Evolutionary conservation across 2,797 vertebrate species (phyloP).

Genomic region (Enteromius fasciolatus): DNA sequence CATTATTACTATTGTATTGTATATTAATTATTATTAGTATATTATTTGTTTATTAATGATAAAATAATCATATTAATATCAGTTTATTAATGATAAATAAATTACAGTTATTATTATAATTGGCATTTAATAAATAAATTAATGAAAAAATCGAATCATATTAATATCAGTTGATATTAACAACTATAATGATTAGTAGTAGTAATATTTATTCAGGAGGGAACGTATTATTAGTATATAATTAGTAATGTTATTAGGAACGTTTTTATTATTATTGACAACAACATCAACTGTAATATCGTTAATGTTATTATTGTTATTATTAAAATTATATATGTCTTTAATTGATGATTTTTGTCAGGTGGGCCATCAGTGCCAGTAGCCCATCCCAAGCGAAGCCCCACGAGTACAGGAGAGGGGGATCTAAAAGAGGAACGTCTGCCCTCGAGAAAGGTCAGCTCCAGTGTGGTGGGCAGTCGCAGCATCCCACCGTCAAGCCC

Average conservation of each 20-base stretch:
- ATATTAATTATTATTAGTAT: neutral
- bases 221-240: neutral
- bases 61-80: neutral
- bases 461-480: conserved; percentile 83
- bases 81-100: neutral
- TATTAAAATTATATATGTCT: neutral
- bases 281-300: neutral
- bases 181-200: neutral
- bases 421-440: conserved; percentile 88
- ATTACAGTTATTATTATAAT: neutral
- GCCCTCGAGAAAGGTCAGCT: conserved; percentile 84
- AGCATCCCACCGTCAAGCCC: conserved; percentile 89
- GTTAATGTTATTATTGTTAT: neutral
- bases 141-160: neutral
- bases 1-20: neutral
- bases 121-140: neutral
- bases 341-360: conserved; percentile 54
- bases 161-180: neutral
- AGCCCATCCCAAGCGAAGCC: conserved; percentile 88
- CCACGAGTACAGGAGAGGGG: conserved; percentile 84
- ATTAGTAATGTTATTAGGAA: neutral
- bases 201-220: neutral
- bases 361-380: conserved; percentile 88
- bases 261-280: neutral
- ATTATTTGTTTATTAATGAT: neutral